Percentiles rank a stretch among this genome's conserved stretches.
Conservation (phyloP, 1,140 invertebrate species). For the Scaptomyza pallida region DNA sequence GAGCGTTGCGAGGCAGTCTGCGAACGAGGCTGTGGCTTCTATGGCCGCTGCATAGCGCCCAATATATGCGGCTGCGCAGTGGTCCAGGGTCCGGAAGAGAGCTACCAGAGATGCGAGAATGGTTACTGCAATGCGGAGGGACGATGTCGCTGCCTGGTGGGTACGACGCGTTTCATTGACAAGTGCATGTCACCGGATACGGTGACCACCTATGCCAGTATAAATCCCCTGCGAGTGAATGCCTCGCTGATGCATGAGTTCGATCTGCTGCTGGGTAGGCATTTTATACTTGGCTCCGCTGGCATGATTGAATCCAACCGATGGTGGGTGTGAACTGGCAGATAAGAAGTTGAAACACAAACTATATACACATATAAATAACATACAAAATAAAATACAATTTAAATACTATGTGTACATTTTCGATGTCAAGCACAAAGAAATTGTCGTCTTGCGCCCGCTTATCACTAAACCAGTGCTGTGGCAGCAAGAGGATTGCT, state of each 20-base stretch:
- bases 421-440: slow-evolving; percentile 44
- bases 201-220: slow-evolving; percentile 76
- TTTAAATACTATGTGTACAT: slow-evolving; percentile 1
- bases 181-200: slow-evolving; percentile 74
- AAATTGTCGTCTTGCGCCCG: slow-evolving; percentile 13
- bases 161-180: slow-evolving; percentile 74
- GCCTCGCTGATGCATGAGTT: slow-evolving; percentile 68
- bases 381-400: slow-evolving; percentile 3
- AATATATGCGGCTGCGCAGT: slow-evolving; percentile 74
- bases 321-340: slow-evolving; percentile 55
- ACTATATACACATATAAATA: neutral
- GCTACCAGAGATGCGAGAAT: slow-evolving; percentile 65
- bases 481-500: neutral
- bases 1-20: slow-evolving; percentile 74
- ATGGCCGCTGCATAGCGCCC: slow-evolving; percentile 76
- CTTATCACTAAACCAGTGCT: slow-evolving; percentile 25
- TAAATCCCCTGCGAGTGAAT: slow-evolving; percentile 63
- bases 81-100: slow-evolving; percentile 54
- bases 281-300: slow-evolving; percentile 56
- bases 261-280: slow-evolving; percentile 66
- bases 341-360: slow-evolving; percentile 32
- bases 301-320: slow-evolving; percentile 29
- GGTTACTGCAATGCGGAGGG: slow-evolving; percentile 69
- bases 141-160: slow-evolving; percentile 67
- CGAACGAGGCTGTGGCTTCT: slow-evolving; percentile 71